Percentiles rank a stretch among this genome's conserved stretches.
phyloP scores from a whole-genome alignment of 2,888 invertebrate species.

The Ichneumon xanthorius region DNA sequence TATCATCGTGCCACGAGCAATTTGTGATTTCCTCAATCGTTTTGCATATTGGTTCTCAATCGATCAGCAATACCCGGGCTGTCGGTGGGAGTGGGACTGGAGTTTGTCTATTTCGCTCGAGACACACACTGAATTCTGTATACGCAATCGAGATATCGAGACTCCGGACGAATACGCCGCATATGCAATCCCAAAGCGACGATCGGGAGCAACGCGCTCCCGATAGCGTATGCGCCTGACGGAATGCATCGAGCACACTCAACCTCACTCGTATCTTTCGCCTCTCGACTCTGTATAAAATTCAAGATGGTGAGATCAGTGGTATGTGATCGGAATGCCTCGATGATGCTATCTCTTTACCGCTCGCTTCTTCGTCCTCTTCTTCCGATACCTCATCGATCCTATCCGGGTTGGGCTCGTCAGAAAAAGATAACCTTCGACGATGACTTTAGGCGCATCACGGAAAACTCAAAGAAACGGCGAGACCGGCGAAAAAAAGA shows the following conservation, averaged over 20 bases:
- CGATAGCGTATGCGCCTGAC: neutral
- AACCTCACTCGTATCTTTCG: conserved; percentile 8
- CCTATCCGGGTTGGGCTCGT: neutral
- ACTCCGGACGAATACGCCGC: neutral
- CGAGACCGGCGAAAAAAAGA: neutral
- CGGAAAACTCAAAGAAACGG: neutral
- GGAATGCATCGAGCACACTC: conserved; percentile 1
- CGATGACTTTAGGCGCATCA: conserved; percentile 12
- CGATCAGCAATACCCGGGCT: conserved; percentile 4
- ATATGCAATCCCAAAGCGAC: conserved; percentile 34
- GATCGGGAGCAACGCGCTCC: conserved; percentile 29
- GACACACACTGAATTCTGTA: conserved; percentile 53
- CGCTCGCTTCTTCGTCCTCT: conserved; percentile 3
- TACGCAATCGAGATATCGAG: conserved; percentile 37
- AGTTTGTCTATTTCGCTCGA: neutral
- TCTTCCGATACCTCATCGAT: conserved; percentile 18
- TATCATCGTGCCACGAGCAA: neutral
- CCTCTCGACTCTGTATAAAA: conserved; percentile 47
- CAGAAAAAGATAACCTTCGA: conserved; percentile 20
- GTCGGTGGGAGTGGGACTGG: neutral
- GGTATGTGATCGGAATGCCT: conserved; percentile 63
- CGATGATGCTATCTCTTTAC: conserved; percentile 1
- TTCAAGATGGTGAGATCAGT: conserved; percentile 63
- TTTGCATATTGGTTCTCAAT: conserved; percentile 1
- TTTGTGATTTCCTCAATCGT: conserved; percentile 8